These are phyloP conservation scores for Pedicia rivosa DNA, from an alignment of 2,888 invertebrate species.

Conservation along the genomic window DNA sequence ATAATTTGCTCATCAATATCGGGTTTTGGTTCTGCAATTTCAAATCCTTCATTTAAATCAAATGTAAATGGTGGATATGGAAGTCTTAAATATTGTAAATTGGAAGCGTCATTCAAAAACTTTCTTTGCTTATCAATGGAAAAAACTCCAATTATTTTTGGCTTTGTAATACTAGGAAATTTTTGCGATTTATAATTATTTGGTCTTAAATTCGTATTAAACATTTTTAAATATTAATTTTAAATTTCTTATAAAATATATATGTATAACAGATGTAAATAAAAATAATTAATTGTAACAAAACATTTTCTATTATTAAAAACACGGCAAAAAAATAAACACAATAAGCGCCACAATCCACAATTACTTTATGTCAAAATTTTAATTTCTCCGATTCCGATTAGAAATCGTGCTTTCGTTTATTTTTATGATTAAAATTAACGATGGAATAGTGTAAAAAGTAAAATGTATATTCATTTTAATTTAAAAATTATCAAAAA, in stretches of 20 bases:
- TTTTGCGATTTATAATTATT: conserved; percentile 6
- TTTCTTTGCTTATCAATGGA: conserved; percentile 31
- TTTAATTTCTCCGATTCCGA: no score
- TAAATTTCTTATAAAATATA: background rate
- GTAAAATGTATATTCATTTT: no score
- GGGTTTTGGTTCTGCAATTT: conserved; percentile 8
- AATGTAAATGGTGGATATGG: conserved; percentile 22
- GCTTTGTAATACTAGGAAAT: conserved; percentile 34
- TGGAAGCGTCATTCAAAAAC: conserved; percentile 21
- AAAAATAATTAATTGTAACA: no score
- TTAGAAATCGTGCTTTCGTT: no score
- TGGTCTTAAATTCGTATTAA: background rate
- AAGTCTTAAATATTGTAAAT: conserved; percentile 35
- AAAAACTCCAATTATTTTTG: conserved; percentile 38
- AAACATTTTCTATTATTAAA: no score
- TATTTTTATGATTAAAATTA: no score
- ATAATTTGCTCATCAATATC: conserved; percentile 11
- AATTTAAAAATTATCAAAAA: no score
- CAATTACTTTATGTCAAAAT: no score
- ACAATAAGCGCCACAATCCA: no score
- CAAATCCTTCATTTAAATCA: conserved; percentile 17
- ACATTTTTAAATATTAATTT: background rate
- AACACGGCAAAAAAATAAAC: no score
- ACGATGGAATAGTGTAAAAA: no score
- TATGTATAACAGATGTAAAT: no score